Conservation (phyloP, 2,888 invertebrate species). For the Lissonota sp. region DNA sequence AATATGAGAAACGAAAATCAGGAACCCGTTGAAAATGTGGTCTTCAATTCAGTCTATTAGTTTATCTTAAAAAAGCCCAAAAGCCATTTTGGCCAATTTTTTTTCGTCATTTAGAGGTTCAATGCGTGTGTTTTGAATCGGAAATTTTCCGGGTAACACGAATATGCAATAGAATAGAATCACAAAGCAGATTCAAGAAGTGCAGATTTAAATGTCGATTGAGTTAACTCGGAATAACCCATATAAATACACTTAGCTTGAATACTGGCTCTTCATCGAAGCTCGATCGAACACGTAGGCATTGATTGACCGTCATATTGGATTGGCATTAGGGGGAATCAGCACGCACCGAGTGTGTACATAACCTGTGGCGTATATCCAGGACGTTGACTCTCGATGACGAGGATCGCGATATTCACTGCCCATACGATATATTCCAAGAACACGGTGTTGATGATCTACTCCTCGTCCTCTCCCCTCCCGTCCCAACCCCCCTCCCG, state of each 20-base stretch:
- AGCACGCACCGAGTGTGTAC: slow-evolving; percentile 52
- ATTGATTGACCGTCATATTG: slow-evolving; percentile 66
- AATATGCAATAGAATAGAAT: too few relatives aligned
- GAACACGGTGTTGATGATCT: slow-evolving; percentile 57
- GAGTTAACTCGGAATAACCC: slow-evolving; percentile 4
- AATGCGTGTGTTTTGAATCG: too few relatives aligned
- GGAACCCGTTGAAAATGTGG: too few relatives aligned
- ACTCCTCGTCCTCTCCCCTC: not conserved
- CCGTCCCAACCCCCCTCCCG: slow-evolving; percentile 2
- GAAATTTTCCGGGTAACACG: too few relatives aligned
- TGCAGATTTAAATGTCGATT: too few relatives aligned
- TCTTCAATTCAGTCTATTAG: not conserved
- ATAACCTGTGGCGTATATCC: slow-evolving; percentile 1
- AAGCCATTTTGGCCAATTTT: too few relatives aligned
- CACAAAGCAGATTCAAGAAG: too few relatives aligned
- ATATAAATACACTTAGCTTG: slow-evolving; percentile 7
- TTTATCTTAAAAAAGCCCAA: too few relatives aligned
- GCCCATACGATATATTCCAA: slow-evolving; percentile 61
- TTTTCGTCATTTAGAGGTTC: too few relatives aligned
- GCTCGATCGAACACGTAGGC: slow-evolving; percentile 54
- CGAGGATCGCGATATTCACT: slow-evolving; percentile 11
- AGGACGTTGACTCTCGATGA: slow-evolving; percentile 20
- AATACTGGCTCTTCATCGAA: slow-evolving; percentile 47
- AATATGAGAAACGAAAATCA: too few relatives aligned
- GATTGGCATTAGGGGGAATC: slow-evolving; percentile 62